These are phyloP conservation scores for Aptenodytes patagonicus DNA, from an alignment of 2,113 vertebrate genomes.

Conservation along the genomic window DNA sequence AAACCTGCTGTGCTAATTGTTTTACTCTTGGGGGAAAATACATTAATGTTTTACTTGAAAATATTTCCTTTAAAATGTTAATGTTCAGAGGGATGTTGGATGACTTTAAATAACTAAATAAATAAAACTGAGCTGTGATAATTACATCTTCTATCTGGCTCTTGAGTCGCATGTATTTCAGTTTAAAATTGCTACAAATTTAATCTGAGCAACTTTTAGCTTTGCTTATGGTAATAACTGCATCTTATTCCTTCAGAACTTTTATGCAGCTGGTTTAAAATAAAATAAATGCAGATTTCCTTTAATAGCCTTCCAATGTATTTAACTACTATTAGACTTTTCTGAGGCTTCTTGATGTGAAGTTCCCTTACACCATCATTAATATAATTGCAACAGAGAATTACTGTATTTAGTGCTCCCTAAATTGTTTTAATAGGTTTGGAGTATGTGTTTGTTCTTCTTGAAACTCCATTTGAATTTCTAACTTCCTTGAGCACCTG, in stretches of 20 bases:
- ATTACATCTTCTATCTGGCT: neutral
- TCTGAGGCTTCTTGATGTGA: conserved; percentile 19
- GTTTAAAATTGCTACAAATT: conserved; percentile 5
- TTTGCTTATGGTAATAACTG: conserved; percentile 2
- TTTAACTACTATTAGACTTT: conserved; percentile 10
- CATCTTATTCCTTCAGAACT: neutral
- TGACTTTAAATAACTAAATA: neutral
- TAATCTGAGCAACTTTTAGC: neutral
- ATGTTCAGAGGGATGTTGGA: neutral
- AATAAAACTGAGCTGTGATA: neutral
- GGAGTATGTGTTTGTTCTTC: conserved; percentile 37
- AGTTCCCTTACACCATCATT: conserved; percentile 15
- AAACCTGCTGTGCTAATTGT: conserved; percentile 46
- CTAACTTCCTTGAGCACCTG: conserved; percentile 4
- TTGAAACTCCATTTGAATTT: conserved; percentile 35
- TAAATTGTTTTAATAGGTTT: conserved; percentile 55
- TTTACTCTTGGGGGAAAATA: neutral
- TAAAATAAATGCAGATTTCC: conserved; percentile 26
- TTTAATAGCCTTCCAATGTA: conserved; percentile 10
- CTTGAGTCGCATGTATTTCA: neutral
- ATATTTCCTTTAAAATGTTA: conserved; percentile 2
- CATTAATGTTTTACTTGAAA: neutral
- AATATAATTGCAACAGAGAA: conserved; percentile 35
- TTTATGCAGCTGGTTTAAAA: conserved; percentile 36
- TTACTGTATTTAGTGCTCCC: conserved; percentile 19